Conservation (phyloP, 2,797 vertebrate species). For the Gallinago stenura region DNA sequence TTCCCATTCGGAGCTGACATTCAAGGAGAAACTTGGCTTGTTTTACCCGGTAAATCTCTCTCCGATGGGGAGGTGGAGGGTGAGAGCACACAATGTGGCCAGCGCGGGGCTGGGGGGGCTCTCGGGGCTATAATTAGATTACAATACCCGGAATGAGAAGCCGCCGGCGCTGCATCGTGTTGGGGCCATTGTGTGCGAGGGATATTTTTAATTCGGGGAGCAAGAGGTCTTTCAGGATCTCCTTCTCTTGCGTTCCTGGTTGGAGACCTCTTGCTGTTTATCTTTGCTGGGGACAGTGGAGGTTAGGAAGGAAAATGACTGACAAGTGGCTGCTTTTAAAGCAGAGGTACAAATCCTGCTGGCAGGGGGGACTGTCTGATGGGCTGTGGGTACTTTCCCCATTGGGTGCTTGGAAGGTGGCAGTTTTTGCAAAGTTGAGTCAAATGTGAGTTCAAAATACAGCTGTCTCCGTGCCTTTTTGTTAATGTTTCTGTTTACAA, state of each 20-base stretch:
- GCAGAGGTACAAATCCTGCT: background rate
- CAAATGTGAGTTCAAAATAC: background rate
- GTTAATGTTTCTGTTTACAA: background rate
- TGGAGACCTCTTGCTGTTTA: background rate
- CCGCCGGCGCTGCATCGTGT: slow-evolving; percentile 22
- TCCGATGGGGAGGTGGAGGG: slow-evolving; percentile 44
- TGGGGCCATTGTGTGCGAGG: slow-evolving; percentile 44
- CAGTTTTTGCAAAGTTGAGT: background rate
- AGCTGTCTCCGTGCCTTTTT: background rate
- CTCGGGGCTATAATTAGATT: slow-evolving; percentile 75
- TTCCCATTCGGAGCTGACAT: background rate
- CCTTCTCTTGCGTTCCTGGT: background rate
- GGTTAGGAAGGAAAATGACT: background rate
- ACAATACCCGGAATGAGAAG: slow-evolving; percentile 79
- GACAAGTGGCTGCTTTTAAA: background rate
- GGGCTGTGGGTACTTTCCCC: rapidly evolving
- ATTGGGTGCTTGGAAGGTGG: background rate
- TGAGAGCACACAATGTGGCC: slow-evolving; percentile 43
- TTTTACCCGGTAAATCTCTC: slow-evolving; percentile 70
- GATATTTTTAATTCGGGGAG: slow-evolving; percentile 16
- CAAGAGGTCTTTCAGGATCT: background rate
- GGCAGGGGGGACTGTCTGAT: background rate
- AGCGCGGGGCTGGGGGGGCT: slow-evolving; percentile 45
- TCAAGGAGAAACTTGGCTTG: slow-evolving; percentile 22
- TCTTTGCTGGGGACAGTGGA: background rate